Base-by-base conservation (phyloP, 2,888 invertebrate genomes). In the Peribatodes rhomboidaria region DNA sequence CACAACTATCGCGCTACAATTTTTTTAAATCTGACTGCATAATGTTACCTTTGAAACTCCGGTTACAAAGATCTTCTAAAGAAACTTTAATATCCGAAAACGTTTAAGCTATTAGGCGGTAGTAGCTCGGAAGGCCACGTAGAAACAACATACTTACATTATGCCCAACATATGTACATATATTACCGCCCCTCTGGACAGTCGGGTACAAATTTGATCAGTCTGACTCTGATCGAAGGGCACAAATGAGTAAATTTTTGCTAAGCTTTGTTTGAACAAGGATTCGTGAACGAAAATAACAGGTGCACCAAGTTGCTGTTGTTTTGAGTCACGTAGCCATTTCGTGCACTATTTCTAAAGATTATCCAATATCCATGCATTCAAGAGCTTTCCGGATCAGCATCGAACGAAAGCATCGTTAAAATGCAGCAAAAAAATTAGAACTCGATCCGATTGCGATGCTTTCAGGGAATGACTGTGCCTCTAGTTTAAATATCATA, bases 331-430 rank as follows among this genome's bases (percentile, higher is more conserved):
- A 47, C 20, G 52, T 57, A 41, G 31, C 33, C 31, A 13, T 22
- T 20, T 41, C 14, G 39, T 14, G n/a, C 46, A 14, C 44, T 13
- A 47, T 47, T 41, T 27, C 11, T 20, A 6, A 47, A 52, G 67
- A 71, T 69, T 27, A 35, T 35, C 11, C 11, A n/a, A n/a, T 66
- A 67, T 71, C 68, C 57, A 39, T 35, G 57, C 54, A 64, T 47
- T 49, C 59, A 35, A 42, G 59, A 44, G 35, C 42, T 66, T 57
- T 33, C 49, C 37, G 60, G 54, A 37, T 42, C 56, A 44, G 53
- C 27, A 53, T 37, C 42, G 52, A 20, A 42, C 58, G n/a, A 62
- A 57, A 52, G 62, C 52, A 62, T 68, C 61, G 65, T 65, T 68
- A 71, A 59, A 58, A 37, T 53, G 4, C 31, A 52, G 50, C 20